A percentile compares a stretch with the other conserved stretches of the same genome.
Evolutionary conservation across 2,888 invertebrate species (phyloP).

Genomic region (Rhamnusium bicolor): DNA sequence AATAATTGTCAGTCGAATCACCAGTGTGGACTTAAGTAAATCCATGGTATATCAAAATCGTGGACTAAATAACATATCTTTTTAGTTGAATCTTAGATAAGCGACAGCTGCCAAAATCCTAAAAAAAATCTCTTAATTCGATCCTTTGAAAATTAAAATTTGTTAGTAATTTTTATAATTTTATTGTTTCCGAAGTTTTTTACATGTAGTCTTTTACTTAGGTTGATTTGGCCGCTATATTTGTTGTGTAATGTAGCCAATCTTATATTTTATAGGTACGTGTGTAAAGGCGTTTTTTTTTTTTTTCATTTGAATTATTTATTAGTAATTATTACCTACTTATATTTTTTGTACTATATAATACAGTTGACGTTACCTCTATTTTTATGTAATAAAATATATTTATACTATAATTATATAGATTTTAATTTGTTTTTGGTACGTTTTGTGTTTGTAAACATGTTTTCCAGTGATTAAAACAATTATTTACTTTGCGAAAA

Average conservation of each 20-base stretch:
- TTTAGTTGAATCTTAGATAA: not conserved
- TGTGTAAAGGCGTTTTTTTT: not conserved
- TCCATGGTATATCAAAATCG: not conserved
- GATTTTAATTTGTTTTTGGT: slow-evolving; percentile 16
- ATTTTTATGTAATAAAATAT: slow-evolving; percentile 22
- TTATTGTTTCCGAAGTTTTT: not conserved
- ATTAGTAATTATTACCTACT: slow-evolving; percentile 27
- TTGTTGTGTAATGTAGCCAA: not conserved
- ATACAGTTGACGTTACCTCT: slow-evolving; percentile 30
- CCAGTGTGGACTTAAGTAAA: not conserved
- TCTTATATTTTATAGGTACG: not conserved
- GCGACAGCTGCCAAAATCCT: not conserved
- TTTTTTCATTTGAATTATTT: slow-evolving; percentile 7
- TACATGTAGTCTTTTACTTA: not conserved
- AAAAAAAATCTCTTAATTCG: too few species aligned
- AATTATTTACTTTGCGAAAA: not conserved
- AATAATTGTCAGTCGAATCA: slow-evolving; percentile 1
- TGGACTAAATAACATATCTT: not conserved
- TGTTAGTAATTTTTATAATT: not conserved
- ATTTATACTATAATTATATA: slow-evolving; percentile 27
- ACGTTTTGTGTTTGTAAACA: slow-evolving; percentile 2
- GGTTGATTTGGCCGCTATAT: not conserved
- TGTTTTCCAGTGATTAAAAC: not conserved
- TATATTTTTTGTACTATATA: slow-evolving; percentile 26
- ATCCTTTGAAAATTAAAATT: too few species aligned